Conservation (phyloP, 2,888 invertebrate species). For the Charanyca ferruginea region DNA sequence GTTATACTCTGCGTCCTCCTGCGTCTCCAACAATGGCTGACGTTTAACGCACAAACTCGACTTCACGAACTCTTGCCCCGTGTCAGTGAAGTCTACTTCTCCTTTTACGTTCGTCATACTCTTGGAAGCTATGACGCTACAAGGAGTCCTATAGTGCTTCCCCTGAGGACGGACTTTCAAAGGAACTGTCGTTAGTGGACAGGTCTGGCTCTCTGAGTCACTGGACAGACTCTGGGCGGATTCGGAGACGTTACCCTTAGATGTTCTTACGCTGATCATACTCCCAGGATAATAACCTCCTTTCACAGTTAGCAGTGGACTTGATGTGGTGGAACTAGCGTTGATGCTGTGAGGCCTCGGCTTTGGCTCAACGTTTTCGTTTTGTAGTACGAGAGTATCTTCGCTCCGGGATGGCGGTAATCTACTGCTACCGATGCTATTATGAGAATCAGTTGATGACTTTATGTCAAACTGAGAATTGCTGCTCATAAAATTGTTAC, state of each 20-base stretch:
- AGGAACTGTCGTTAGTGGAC: conserved; percentile 90
- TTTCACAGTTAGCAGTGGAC: conserved; percentile 92
- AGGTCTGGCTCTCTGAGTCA: conserved; percentile 92
- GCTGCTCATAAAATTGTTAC: conserved; percentile 83
- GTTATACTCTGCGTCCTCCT: conserved; percentile 86
- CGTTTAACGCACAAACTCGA: conserved; percentile 84
- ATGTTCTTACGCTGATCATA: conserved; percentile 92
- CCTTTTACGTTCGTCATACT: conserved; percentile 92
- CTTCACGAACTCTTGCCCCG: conserved; percentile 83
- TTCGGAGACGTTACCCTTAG: conserved; percentile 91
- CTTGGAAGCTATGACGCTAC: conserved; percentile 90
- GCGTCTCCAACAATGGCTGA: conserved; percentile 86
- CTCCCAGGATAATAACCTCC: conserved; percentile 92
- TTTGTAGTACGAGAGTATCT: conserved; percentile 92
- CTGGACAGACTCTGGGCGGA: conserved; percentile 93
- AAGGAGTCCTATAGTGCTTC: conserved; percentile 81
- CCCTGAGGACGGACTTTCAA: conserved; percentile 89
- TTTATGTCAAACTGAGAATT: conserved; percentile 87
- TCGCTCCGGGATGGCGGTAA: conserved; percentile 95
- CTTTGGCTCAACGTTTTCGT: conserved; percentile 84
- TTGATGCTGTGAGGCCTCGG: conserved; percentile 91
- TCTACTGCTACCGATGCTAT: conserved; percentile 85
- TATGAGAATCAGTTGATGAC: conserved; percentile 80
- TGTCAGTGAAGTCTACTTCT: conserved; percentile 85
- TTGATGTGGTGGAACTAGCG: conserved; percentile 93